Percentiles rank a stretch among this genome's conserved stretches.
These are phyloP conservation scores for Trematomus loennbergii DNA, from an alignment of 2,113 vertebrate genomes.

Conservation along the genomic window DNA sequence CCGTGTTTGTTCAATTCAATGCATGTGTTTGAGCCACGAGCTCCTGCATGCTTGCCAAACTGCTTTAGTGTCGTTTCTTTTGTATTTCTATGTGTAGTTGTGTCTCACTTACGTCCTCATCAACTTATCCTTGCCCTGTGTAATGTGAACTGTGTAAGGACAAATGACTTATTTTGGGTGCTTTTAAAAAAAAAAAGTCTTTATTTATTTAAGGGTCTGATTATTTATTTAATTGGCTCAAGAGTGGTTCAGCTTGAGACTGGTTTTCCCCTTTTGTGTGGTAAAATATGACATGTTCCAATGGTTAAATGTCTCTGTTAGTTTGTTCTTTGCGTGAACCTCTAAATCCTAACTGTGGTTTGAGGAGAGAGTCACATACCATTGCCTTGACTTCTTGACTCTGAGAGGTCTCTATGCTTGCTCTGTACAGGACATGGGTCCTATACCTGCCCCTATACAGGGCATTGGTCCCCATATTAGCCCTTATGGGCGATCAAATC, in stretches of 20 bases:
- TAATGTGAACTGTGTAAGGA: conserved; percentile 84
- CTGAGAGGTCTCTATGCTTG: conserved; percentile 90
- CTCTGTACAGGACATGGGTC: conserved; percentile 82
- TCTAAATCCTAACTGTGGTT: conserved; percentile 85
- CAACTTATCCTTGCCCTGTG: conserved; percentile 81
- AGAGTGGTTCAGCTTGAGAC: conserved; percentile 72
- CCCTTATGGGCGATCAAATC: conserved; percentile 92
- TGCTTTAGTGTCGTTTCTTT: conserved; percentile 86
- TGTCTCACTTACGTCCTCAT: conserved; percentile 82
- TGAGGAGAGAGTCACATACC: conserved; percentile 89
- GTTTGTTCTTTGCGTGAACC: conserved; percentile 87
- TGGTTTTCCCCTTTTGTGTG: conserved; percentile 74
- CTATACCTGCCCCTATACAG: conserved; percentile 75
- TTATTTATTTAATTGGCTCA: conserved; percentile 77
- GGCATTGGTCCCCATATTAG: conserved; percentile 85
- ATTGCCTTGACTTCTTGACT: conserved; percentile 95
- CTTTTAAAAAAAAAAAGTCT: conserved; percentile 61
- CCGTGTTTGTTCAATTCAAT: conserved; percentile 86
- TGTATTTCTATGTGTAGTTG: conserved; percentile 83
- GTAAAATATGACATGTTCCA: conserved; percentile 82
- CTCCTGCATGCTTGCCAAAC: conserved; percentile 87
- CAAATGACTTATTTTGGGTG: conserved; percentile 80
- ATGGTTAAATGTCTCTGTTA: conserved; percentile 83
- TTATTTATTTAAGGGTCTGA: conserved; percentile 78
- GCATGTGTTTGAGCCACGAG: conserved; percentile 86